phyloP scores from a whole-genome alignment of 2,797 vertebrate genomes.

The Nasua narica region DNA sequence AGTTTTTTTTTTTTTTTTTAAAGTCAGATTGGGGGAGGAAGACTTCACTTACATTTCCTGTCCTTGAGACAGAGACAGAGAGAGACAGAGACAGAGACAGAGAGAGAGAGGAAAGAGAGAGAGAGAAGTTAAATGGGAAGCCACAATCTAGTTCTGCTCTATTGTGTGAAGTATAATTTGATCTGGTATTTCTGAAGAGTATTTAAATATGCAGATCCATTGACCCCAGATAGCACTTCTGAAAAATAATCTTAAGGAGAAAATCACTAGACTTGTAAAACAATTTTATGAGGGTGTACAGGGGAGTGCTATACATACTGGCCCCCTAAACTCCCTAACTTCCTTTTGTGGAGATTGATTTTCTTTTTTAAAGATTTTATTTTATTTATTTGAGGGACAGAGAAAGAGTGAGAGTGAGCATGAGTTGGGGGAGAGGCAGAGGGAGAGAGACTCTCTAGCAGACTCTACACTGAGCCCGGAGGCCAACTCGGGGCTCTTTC shows the following conservation, averaged over 20 bases:
- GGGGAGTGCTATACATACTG: neutral
- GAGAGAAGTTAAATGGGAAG: neutral
- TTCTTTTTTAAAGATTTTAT: neutral
- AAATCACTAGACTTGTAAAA: neutral
- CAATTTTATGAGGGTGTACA: too few species aligned
- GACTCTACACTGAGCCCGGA: neutral
- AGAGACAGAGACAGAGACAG: neutral
- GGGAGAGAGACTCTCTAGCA: neutral
- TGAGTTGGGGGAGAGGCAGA: too few species aligned
- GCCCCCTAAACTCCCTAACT: fast-evolving
- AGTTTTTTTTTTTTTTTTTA: neutral
- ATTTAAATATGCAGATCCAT: neutral
- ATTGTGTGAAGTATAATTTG: neutral
- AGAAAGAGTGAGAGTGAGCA: too few species aligned
- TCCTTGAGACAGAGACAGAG: neutral
- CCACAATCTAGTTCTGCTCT: neutral
- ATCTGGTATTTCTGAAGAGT: neutral
- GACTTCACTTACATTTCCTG: neutral
- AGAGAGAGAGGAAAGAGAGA: neutral
- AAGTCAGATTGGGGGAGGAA: neutral
- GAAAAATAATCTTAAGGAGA: neutral
- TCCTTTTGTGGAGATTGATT: neutral
- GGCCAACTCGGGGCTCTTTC: neutral
- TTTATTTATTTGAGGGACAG: neutral
- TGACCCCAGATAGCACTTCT: neutral